Percentiles rank a stretch among this genome's conserved stretches.
Conservation (phyloP, 2,888 invertebrate genomes). For the Pilophorus perplexus region DNA sequence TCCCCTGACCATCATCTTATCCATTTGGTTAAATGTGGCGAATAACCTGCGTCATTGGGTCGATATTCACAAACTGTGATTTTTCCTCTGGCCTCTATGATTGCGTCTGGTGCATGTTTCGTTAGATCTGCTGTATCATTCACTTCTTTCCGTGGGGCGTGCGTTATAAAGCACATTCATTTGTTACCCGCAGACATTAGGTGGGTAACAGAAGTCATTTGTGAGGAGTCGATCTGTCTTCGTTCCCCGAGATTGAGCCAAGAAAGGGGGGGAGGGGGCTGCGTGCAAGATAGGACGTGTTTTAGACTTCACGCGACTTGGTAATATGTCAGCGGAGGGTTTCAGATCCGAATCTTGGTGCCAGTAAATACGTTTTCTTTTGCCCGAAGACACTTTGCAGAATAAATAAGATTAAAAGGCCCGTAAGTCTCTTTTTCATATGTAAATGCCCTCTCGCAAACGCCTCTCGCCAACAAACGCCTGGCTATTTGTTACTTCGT, state of each 20-base stretch:
- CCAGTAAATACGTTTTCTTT: slow-evolving; percentile 31
- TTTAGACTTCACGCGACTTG: slow-evolving; percentile 34
- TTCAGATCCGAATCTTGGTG: slow-evolving; percentile 32
- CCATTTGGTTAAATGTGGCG: no score
- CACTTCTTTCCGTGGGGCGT: no score
- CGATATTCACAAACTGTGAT: no score
- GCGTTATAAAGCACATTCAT: no score
- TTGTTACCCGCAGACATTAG: slow-evolving; percentile 19
- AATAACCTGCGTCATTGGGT: no score
- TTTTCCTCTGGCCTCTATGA: no score
- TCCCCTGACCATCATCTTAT: no score
- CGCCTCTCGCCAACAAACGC: slow-evolving; percentile 1
- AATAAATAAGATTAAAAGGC: slow-evolving; percentile 30
- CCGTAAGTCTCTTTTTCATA: slow-evolving; percentile 24
- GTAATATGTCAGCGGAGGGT: slow-evolving; percentile 34
- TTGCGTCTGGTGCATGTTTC: no score
- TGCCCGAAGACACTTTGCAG: not conserved
- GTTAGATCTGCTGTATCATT: no score
- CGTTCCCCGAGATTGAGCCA: slow-evolving; percentile 29
- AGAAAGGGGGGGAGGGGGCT: not conserved
- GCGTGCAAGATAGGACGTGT: slow-evolving; percentile 22
- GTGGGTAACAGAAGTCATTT: slow-evolving; percentile 33
- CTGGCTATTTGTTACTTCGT: slow-evolving; percentile 12
- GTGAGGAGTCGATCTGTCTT: slow-evolving; percentile 32
- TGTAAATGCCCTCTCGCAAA: slow-evolving; percentile 5